Percentiles rank a stretch among this genome's conserved stretches.
Conservation (phyloP, 2,888 invertebrate species). For the Tenthredo mesomela region DNA sequence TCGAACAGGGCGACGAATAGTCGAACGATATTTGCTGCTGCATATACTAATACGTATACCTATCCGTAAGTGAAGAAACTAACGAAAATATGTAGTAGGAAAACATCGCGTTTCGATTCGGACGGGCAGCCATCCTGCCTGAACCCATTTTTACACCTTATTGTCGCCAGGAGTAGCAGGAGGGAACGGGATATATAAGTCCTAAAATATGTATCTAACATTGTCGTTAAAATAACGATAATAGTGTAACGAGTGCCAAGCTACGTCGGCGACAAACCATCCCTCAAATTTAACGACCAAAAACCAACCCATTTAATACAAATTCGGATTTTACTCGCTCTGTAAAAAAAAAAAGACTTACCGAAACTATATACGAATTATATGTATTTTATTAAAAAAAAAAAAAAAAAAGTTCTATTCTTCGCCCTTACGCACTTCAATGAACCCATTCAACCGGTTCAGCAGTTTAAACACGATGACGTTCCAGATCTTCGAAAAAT, state of each 20-base stretch:
- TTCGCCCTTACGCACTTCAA: neutral
- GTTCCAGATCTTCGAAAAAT: neutral
- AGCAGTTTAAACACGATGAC: neutral
- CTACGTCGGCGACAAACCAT: constrained; percentile 64
- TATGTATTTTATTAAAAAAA: neutral
- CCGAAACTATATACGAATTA: neutral
- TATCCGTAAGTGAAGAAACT: neutral
- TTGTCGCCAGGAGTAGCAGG: constrained; percentile 25
- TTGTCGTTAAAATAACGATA: constrained; percentile 69
- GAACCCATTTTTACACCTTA: constrained; percentile 42
- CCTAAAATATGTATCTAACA: constrained; percentile 59
- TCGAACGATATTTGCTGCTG: neutral
- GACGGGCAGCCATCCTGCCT: neutral
- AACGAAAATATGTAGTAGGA: neutral
- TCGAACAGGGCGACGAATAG: neutral
- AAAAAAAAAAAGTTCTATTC: neutral
- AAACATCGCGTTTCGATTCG: neutral
- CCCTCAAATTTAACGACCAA: constrained; percentile 67
- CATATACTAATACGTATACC: neutral
- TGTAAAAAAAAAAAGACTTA: neutral
- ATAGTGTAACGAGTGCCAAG: constrained; percentile 66
- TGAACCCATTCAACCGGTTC: neutral
- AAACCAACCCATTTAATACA: constrained; percentile 43
- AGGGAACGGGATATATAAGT: constrained; percentile 36
- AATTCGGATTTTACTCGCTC: constrained; percentile 35